Conservation (phyloP, 2,797 vertebrate genomes). For the Alcedo atthis region DNA sequence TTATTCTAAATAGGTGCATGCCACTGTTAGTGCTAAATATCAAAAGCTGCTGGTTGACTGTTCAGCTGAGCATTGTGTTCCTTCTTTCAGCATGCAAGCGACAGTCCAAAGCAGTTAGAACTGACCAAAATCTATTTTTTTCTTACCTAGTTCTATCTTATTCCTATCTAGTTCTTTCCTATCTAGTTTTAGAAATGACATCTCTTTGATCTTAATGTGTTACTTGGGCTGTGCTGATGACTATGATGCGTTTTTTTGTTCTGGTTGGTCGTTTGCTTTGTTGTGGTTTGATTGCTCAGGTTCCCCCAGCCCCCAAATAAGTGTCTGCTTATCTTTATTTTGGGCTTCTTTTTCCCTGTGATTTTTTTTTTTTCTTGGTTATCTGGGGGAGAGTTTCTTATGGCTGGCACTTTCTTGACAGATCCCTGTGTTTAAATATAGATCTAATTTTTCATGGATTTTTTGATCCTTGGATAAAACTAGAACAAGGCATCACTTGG, state of each 20-base stretch:
- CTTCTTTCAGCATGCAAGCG: background rate
- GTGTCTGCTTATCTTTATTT: background rate
- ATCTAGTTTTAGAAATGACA: background rate
- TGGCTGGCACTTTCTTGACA: background rate
- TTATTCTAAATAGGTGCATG: background rate
- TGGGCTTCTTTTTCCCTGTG: background rate
- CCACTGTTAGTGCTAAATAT: background rate
- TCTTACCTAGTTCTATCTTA: background rate
- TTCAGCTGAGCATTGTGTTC: background rate
- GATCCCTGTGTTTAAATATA: background rate
- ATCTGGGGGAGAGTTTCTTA: background rate
- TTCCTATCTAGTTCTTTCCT: background rate
- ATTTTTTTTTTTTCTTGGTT: background rate
- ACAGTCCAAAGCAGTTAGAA: background rate
- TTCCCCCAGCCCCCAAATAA: background rate
- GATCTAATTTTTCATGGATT: background rate
- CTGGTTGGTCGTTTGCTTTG: background rate
- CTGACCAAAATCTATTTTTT: background rate
- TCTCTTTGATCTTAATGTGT: background rate
- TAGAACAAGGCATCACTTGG: background rate
- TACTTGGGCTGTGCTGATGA: background rate
- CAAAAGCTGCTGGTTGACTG: background rate
- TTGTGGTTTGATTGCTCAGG: too few relatives aligned
- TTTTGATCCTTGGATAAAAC: background rate
- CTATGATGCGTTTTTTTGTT: too few relatives aligned